phyloP scores from a whole-genome alignment of 2,888 invertebrate genomes.

The Heliconius charithonia region DNA sequence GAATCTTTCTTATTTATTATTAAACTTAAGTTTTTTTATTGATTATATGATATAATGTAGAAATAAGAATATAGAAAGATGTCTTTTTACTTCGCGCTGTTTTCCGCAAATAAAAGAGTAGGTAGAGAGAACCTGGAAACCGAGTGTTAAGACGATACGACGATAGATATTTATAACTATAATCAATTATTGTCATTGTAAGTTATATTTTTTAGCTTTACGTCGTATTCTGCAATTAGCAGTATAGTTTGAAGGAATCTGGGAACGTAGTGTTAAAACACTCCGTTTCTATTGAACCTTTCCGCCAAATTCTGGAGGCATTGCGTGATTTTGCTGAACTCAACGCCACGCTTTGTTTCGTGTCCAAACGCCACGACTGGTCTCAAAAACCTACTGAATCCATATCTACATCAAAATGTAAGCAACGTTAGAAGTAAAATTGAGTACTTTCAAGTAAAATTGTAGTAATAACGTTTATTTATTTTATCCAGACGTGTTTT shows the following conservation, averaged over 20 bases:
- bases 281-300: too few species aligned
- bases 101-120: background rate
- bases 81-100: background rate
- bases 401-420: background rate
- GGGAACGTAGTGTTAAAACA: too few species aligned
- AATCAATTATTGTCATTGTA: too few species aligned
- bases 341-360: too few species aligned
- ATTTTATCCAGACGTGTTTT: constrained; percentile 34
- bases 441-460: constrained; percentile 2
- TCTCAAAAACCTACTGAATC: background rate
- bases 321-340: too few species aligned
- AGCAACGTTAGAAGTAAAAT: background rate
- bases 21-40: background rate
- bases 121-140: background rate
- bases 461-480: constrained; percentile 8
- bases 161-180: too few species aligned
- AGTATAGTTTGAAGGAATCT: too few species aligned
- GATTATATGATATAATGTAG: background rate
- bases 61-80: too few species aligned
- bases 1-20: background rate
- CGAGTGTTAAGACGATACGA: background rate
- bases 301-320: too few species aligned
- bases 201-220: too few species aligned
- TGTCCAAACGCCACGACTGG: too few species aligned
- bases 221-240: too few species aligned